Evolutionary conservation across 2,113 vertebrate species (phyloP), one percentile per base, ranked within the genome.

Genomic region (Hydrolagus affinis): DNA sequence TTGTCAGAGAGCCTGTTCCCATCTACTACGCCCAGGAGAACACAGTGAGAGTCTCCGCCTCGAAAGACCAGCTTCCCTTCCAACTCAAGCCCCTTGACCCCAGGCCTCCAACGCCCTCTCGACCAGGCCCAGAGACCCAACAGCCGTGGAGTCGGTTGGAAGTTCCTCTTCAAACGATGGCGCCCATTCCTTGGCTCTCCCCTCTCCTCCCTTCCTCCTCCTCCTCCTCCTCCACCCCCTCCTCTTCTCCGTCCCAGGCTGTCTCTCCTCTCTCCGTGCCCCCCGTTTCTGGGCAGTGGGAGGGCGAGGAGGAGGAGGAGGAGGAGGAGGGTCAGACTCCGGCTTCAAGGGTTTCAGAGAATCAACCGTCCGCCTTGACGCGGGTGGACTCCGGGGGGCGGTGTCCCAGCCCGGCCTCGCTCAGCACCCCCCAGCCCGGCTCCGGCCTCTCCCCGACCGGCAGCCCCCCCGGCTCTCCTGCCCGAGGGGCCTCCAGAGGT

Each of bases 1-100:
- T 94, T n/a, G 90, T 94, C 8, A 91, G 88, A 8, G 94, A 95
- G 74, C 89, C 92, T 85, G 86, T 89, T 30, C 90, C 89, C 12
- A 32, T 89, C 85, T 71, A 88, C 6, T 89, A 87, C 64, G 89
- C 90, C n/a, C 93, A 95, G 87, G 91, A 92, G 1, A 91, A 91
- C 66, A 87, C 90, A 9, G 86, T 91, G 4, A 86, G 90, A 62
- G 88, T 93, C 8, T 89, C 91, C 57, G 91, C 92, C 17, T 89
- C 91, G 44, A 85, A 78, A n/a, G 87, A 88, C 15, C 11, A 2
- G 4, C 72, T 4, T 19, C 25, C 21, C 12, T 6, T 23, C 21
- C 70, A 8, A 25, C 70, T 10, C 4, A 23, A 8, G 7, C 70
- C 70, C 15, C 32, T 1, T 12, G 0, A 56, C 59, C 23, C 3